Evolutionary conservation across 1,140 invertebrate species (phyloP).

Genomic region (Caligus rogercresseyi): DNA sequence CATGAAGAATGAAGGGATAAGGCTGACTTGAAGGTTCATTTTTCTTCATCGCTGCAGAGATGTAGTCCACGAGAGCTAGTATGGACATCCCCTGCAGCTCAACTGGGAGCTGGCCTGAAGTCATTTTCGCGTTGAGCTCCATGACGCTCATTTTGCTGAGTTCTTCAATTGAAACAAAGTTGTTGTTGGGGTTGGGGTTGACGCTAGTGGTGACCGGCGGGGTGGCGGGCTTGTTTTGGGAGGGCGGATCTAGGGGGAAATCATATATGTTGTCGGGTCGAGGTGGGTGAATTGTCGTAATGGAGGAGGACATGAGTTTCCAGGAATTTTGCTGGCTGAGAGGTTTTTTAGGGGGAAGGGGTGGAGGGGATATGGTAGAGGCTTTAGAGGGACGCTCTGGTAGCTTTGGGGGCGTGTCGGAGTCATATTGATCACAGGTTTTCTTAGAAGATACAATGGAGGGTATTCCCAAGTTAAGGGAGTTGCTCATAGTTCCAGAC

Average conservation of each 20-base stretch:
- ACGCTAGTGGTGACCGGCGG: not conserved
- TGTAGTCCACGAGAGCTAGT: conserved; percentile 12
- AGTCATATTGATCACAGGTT: not conserved
- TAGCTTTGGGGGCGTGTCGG: conserved; percentile 8
- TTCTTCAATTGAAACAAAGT: conserved; percentile 7
- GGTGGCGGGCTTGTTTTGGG: not conserved
- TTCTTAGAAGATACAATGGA: not conserved
- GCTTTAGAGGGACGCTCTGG: conserved; percentile 11
- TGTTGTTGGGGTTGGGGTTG: not conserved
- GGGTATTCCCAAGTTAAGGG: not conserved
- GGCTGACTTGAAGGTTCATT: not conserved
- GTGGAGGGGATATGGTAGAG: conserved; percentile 13
- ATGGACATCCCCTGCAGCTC: conserved; percentile 18
- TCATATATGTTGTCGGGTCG: conserved; percentile 3
- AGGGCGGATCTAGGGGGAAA: not conserved
- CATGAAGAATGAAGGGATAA: not conserved
- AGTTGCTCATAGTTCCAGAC: not conserved
- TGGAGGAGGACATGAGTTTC: not conserved
- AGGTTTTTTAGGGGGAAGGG: conserved; percentile 18
- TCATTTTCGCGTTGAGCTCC: conserved; percentile 13
- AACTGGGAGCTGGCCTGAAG: conserved; percentile 7
- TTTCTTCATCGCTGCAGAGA: not conserved
- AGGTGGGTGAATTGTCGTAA: not conserved
- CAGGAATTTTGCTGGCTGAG: conserved; percentile 7
- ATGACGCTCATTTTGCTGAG: conserved; percentile 17